Conservation (phyloP, 2,888 invertebrate species). For the Drosophila emarginata region DNA sequence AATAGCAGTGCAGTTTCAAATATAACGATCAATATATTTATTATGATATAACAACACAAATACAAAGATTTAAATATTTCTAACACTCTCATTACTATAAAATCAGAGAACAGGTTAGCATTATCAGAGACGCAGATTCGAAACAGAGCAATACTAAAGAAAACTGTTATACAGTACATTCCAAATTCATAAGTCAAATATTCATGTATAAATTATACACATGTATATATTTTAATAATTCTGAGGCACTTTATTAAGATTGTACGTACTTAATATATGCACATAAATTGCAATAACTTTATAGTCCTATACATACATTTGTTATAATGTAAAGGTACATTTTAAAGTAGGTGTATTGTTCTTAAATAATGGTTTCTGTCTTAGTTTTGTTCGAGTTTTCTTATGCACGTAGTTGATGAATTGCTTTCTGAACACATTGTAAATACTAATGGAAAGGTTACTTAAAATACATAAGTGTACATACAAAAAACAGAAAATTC, state of each 20-base stretch:
- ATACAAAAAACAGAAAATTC: constrained; percentile 1
- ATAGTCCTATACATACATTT: constrained; percentile 32
- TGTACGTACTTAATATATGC: constrained; percentile 56
- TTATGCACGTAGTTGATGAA: constrained; percentile 41
- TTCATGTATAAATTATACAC: too few species aligned
- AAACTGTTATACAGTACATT: too few species aligned
- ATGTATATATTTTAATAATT: constrained; percentile 38
- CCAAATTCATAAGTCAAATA: too few species aligned
- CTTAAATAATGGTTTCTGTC: constrained; percentile 29
- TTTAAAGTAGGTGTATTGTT: constrained; percentile 38
- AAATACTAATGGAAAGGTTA: constrained; percentile 31
- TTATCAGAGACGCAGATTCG: too few species aligned
- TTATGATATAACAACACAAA: background rate
- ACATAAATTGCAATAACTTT: constrained; percentile 32
- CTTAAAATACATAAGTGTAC: constrained; percentile 40
- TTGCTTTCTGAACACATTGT: constrained; percentile 64
- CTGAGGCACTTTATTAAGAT: constrained; percentile 74
- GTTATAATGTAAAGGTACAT: constrained; percentile 12
- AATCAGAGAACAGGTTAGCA: too few species aligned
- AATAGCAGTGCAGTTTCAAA: too few species aligned
- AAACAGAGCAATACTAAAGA: too few species aligned
- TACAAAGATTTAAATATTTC: too few species aligned
- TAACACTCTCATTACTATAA: too few species aligned
- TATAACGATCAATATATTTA: too few species aligned
- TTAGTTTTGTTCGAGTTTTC: constrained; percentile 32